Evolutionary conservation across 2,113 vertebrate species (phyloP).

Genomic region (Mirounga angustirostris): DNA sequence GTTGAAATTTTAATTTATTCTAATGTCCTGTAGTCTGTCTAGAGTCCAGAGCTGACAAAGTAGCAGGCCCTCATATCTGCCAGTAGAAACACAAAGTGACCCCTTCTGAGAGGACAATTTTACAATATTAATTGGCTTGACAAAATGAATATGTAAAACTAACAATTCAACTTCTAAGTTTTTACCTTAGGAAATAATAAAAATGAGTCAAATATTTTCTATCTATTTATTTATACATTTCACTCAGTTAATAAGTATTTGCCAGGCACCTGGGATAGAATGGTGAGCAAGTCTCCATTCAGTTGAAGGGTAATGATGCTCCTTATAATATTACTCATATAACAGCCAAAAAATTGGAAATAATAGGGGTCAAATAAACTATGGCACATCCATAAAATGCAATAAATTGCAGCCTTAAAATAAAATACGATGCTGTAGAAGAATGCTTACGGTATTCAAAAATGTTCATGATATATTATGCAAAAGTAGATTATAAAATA

Average conservation of each 20-base stretch:
- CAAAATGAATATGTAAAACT: not conserved
- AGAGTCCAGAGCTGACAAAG: not conserved
- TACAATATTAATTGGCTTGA: not conserved
- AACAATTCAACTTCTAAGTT: not conserved
- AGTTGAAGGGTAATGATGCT: not conserved
- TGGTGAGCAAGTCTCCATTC: not conserved
- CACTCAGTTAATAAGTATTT: not conserved
- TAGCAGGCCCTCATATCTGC: not conserved
- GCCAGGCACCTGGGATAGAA: not conserved
- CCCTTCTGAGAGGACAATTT: not conserved
- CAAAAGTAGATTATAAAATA: not conserved
- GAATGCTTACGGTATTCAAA: not conserved
- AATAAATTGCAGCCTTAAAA: conserved; percentile 4
- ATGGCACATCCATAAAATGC: not conserved
- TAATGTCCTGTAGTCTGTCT: no score
- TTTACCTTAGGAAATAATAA: not conserved
- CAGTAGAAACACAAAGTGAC: not conserved
- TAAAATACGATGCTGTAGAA: not conserved
- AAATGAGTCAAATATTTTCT: conserved; percentile 9
- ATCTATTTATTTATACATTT: not conserved
- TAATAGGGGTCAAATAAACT: not conserved
- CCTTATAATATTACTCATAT: not conserved
- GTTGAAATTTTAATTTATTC: no score
- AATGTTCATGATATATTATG: not conserved
- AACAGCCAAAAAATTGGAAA: not conserved